A percentile compares a stretch with the other conserved stretches of the same genome.
phyloP scores from a whole-genome alignment of 2,888 invertebrate genomes.

The Drosophila helvetica region DNA sequence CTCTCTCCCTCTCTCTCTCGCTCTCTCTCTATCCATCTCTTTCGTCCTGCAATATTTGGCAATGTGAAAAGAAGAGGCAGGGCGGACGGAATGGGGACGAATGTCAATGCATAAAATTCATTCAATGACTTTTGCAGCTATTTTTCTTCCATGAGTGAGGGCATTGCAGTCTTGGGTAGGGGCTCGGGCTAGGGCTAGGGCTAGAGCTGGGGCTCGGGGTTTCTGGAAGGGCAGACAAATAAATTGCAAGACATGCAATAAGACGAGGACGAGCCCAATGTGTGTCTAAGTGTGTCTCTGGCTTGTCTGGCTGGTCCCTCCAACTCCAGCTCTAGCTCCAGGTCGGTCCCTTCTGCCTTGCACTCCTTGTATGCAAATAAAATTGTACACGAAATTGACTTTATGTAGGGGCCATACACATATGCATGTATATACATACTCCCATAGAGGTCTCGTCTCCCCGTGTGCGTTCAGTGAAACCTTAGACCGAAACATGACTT shows the following conservation, averaged over 20 bases:
- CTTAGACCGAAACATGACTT: conserved; percentile 72
- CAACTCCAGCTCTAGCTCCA: conserved; percentile 19
- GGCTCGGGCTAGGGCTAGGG: neutral
- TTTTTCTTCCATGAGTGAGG: conserved; percentile 55
- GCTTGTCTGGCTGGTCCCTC: conserved; percentile 33
- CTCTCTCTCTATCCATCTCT: no score
- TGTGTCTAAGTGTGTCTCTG: conserved; percentile 61
- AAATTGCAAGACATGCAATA: conserved; percentile 80
- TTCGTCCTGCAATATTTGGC: conserved; percentile 60
- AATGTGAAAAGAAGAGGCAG: conserved; percentile 18
- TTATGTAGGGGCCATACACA: conserved; percentile 36
- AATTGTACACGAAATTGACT: conserved; percentile 79
- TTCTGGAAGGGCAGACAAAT: conserved; percentile 62
- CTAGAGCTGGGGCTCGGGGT: neutral
- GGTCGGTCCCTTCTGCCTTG: conserved; percentile 1
- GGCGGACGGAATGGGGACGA: conserved; percentile 46
- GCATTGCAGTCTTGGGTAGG: neutral
- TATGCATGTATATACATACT: neutral
- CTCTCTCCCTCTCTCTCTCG: no score
- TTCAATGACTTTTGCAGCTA: conserved; percentile 71
- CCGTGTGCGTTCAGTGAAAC: conserved; percentile 34
- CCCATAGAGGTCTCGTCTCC: conserved; percentile 14
- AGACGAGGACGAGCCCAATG: conserved; percentile 65
- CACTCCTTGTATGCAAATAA: conserved; percentile 71
- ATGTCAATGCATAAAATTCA: conserved; percentile 77